Evolutionary conservation across 2,888 invertebrate species (phyloP), one percentile per base, ranked within the genome.

Genomic region (Ceratothoa steindachneri): DNA sequence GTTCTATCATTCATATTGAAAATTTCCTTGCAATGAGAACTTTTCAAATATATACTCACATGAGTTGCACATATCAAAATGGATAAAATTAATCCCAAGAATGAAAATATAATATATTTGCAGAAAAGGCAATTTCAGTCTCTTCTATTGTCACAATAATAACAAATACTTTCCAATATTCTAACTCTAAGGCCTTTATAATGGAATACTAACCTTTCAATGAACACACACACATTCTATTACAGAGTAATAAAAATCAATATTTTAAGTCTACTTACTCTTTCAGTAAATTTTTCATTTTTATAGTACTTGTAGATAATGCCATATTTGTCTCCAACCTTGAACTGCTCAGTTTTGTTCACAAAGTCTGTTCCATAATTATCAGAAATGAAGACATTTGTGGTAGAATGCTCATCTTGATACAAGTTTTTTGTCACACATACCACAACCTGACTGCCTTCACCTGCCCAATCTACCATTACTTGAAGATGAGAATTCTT

Each of bases 401-500:
- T 93, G 28, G 91, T 88, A 24, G 82, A 80, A 4, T 41, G 24
- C 0, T 66, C 24, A 12, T 51, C 67, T 52, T 72, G 67, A n/a
- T 70, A 67, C n/a, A 65, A 55, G 31, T 81, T 82, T 19, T 80
- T 77, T 0, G 71, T 70, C 12, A 75, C 51, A 82, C 94, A 94
- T 80, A 95, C 90, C 81, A 95, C 92, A 30, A 93, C 91, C 85
- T 92, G 89, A 77, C 93, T 92, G 24, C 90, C 90, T 84, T 92
- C 91, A 29, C 95, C 94, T 12, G 93, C 92, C 95, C 95, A 95
- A 84, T 94, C 93, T 9, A 95, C 93, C 88, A 95, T 91, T 82
- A 95, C 85, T 83, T 93, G 93, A 82, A 92, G 91, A 83, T 95
- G 95, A 80, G 89, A 90, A 85, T 95, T 94, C 85, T 93, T 91